phyloP scores from a whole-genome alignment of 2,113 vertebrate genomes.

The Lanius ludovicianus region DNA sequence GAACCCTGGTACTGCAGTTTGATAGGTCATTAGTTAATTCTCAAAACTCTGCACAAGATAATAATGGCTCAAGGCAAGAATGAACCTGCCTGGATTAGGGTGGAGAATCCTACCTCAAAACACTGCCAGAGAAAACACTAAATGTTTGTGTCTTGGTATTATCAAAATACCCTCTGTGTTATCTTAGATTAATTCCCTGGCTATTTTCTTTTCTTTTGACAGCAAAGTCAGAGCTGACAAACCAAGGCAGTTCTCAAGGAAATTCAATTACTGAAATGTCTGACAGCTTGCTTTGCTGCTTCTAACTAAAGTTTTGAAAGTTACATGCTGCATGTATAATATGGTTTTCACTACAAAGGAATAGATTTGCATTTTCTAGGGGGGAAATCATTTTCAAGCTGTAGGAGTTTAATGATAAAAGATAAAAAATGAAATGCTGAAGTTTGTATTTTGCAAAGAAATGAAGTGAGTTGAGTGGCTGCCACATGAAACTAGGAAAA shows the following conservation, averaged over 20 bases:
- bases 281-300: conserved; percentile 75
- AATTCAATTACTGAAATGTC: conserved; percentile 78
- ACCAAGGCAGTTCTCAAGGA: conserved; percentile 73
- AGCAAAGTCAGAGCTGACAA: conserved; percentile 76
- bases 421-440: conserved; percentile 50
- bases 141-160: conserved; percentile 55
- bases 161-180: conserved; percentile 68
- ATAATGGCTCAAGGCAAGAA: conserved; percentile 56
- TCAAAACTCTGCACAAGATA: conserved; percentile 53
- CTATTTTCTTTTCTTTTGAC: conserved; percentile 76
- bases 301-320: conserved; percentile 74
- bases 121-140: conserved; percentile 46
- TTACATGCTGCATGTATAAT: conserved; percentile 66
- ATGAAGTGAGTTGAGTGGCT: conserved; percentile 58
- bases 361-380: conserved; percentile 61
- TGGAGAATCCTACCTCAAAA: neutral
- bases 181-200: conserved; percentile 71
- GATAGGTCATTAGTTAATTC: conserved; percentile 71
- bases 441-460: conserved; percentile 50
- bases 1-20: conserved; percentile 48
- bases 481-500: conserved; percentile 63
- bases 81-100: neutral
- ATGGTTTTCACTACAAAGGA: conserved; percentile 60
- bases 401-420: conserved; percentile 60
- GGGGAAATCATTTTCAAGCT: conserved; percentile 61